Percentiles rank a stretch among this genome's conserved stretches.
Evolutionary conservation across 2,888 invertebrate species (phyloP).

Genomic region (Oscheius myriophilus): DNA sequence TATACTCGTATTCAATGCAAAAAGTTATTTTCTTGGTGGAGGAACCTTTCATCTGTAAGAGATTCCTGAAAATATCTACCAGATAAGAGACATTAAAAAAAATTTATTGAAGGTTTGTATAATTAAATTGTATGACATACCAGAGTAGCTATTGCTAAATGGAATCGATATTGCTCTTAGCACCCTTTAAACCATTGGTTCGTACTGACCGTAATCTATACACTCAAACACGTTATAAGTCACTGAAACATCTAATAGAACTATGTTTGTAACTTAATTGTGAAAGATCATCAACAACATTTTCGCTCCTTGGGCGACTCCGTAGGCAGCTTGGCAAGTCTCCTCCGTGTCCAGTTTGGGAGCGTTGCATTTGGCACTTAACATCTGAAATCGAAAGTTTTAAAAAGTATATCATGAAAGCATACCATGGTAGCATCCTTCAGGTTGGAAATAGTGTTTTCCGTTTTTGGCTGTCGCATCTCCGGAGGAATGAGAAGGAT

Average conservation of each 20-base stretch:
- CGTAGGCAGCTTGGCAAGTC: constrained; percentile 29
- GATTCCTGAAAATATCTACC: too few species aligned
- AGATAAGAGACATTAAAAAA: too few species aligned
- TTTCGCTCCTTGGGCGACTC: constrained; percentile 31
- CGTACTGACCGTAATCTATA: too few species aligned
- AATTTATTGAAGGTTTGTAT: too few species aligned
- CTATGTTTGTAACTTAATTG: constrained; percentile 5
- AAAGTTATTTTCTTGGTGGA: too few species aligned
- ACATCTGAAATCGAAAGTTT: constrained; percentile 16
- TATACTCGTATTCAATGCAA: too few species aligned
- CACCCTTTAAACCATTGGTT: constrained; percentile 6
- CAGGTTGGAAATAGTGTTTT: constrained; percentile 13
- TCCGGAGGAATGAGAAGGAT: constrained; percentile 26
- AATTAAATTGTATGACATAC: too few species aligned
- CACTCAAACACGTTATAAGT: too few species aligned
- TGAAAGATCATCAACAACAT: constrained; percentile 28
- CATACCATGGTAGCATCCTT: constrained; percentile 29
- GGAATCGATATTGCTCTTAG: constrained; percentile 3
- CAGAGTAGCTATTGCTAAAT: too few species aligned
- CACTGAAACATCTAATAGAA: too few species aligned
- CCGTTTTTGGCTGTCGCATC: constrained; percentile 14
- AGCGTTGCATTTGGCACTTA: constrained; percentile 31
- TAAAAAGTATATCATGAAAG: neutral
- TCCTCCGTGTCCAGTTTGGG: constrained; percentile 26
- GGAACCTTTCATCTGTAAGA: too few species aligned